These are phyloP conservation scores for Cylindroiulus punctatus DNA, from an alignment of 2,888 invertebrate species.

Conservation along the genomic window DNA sequence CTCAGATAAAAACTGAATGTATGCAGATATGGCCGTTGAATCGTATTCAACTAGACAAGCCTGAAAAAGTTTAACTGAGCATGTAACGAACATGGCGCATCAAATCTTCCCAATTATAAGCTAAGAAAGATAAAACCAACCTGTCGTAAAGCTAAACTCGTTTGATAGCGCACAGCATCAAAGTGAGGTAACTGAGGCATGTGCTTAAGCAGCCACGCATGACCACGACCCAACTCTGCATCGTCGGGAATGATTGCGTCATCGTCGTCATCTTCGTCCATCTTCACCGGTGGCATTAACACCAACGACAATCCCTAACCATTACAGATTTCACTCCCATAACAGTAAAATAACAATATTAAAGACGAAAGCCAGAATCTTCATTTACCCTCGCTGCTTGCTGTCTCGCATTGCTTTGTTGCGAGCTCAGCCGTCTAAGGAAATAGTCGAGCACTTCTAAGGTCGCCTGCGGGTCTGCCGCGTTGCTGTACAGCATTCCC, in stretches of 20 bases:
- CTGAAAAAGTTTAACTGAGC: conserved; percentile 68
- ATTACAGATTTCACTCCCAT: conserved; percentile 52
- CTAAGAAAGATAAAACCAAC: conserved; percentile 59
- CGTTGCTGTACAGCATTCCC: conserved; percentile 70
- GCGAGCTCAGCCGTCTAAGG: conserved; percentile 82
- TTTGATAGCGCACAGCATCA: conserved; percentile 64
- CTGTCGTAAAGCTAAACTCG: conserved; percentile 62
- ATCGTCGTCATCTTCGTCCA: conserved; percentile 59
- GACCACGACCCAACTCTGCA: conserved; percentile 61
- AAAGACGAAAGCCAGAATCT: not conserved
- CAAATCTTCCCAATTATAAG: not conserved
- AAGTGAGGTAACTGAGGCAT: conserved; percentile 82
- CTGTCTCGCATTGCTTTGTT: conserved; percentile 79
- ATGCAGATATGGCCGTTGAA: conserved; percentile 82
- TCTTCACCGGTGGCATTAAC: conserved; percentile 66
- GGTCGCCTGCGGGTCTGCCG: conserved; percentile 70
- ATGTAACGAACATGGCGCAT: not conserved
- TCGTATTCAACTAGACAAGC: conserved; percentile 92
- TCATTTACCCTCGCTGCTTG: conserved; percentile 74
- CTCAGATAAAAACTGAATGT: conserved; percentile 83
- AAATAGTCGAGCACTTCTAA: conserved; percentile 91
- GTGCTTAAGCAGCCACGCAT: conserved; percentile 66
- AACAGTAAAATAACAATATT: not conserved
- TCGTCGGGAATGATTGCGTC: conserved; percentile 62
- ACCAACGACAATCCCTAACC: conserved; percentile 78